These are phyloP conservation scores for Sminthurides aquaticus DNA, from an alignment of 2,888 invertebrate species.

Conservation along the genomic window DNA sequence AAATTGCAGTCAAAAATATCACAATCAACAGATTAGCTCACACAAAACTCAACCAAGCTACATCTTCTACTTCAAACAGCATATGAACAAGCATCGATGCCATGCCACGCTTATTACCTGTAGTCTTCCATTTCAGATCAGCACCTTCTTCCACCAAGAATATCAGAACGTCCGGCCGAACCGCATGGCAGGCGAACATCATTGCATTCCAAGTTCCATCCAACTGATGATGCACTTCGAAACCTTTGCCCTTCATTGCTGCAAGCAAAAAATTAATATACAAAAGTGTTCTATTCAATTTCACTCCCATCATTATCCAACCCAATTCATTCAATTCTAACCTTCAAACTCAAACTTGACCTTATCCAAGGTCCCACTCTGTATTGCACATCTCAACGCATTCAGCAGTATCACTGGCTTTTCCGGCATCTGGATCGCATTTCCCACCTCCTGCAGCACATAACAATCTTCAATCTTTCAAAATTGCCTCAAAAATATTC, in stretches of 20 bases:
- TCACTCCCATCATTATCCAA: background rate
- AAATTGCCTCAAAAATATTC: too few relatives aligned
- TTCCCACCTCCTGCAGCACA: too few relatives aligned
- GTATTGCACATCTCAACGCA: background rate
- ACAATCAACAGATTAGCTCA: background rate
- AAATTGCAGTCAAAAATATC: background rate
- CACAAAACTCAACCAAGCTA: background rate
- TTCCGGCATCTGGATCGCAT: too few relatives aligned
- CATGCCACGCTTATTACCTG: background rate
- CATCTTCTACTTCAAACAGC: background rate
- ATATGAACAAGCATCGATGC: background rate
- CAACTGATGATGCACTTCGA: constrained; percentile 8
- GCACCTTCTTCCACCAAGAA: constrained; percentile 16
- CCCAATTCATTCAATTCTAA: too few relatives aligned
- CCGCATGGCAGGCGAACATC: constrained; percentile 14
- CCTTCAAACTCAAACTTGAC: background rate
- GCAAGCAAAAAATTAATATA: background rate
- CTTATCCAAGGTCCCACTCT: background rate
- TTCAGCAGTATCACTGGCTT: background rate
- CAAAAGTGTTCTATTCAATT: background rate
- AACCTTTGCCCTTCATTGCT: constrained; percentile 8
- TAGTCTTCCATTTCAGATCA: too few relatives aligned
- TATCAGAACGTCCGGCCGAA: constrained; percentile 7
- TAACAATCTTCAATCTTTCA: background rate
- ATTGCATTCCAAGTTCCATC: constrained; percentile 13